Percentiles rank a stretch among this genome's conserved stretches.
Evolutionary conservation across 2,797 vertebrate species (phyloP).

Genomic region (Gambelia wislizenii): DNA sequence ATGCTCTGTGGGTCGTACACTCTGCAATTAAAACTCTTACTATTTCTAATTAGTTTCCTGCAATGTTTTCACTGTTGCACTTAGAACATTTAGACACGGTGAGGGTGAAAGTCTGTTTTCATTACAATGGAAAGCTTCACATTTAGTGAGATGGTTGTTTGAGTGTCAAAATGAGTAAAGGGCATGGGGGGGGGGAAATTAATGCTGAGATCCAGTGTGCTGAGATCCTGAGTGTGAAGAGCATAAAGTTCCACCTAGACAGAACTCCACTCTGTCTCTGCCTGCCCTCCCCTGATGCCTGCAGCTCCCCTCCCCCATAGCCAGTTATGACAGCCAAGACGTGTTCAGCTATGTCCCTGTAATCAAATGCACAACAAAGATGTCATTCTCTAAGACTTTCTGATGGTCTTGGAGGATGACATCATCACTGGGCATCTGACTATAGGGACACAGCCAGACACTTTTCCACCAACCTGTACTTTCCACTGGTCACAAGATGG

Average conservation of each 20-base stretch:
- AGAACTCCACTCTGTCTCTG: too few species aligned
- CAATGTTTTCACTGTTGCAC: conserved; percentile 54
- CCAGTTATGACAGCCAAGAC: too few species aligned
- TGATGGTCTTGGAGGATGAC: too few species aligned
- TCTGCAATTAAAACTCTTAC: conserved; percentile 74
- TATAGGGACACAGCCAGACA: too few species aligned
- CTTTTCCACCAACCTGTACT: too few species aligned
- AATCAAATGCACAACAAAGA: too few species aligned
- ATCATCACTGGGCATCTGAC: too few species aligned
- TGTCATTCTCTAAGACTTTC: too few species aligned
- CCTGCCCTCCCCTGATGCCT: too few species aligned
- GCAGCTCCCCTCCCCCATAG: too few species aligned
- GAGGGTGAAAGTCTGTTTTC: conserved; percentile 14
- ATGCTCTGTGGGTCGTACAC: conserved; percentile 72
- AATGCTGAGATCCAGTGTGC: not conserved
- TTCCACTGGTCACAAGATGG: too few species aligned
- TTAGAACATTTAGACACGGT: conserved; percentile 36
- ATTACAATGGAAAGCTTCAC: conserved; percentile 11
- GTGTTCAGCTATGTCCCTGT: too few species aligned
- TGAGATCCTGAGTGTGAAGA: not conserved
- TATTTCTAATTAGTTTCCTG: conserved; percentile 72
- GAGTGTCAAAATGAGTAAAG: conserved; percentile 9
- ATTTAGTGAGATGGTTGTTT: conserved; percentile 21
- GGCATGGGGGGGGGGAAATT: conserved; percentile 11
- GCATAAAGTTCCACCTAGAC: not conserved